Conservation (phyloP, 2,113 vertebrate species). For the Struthio camelus region DNA sequence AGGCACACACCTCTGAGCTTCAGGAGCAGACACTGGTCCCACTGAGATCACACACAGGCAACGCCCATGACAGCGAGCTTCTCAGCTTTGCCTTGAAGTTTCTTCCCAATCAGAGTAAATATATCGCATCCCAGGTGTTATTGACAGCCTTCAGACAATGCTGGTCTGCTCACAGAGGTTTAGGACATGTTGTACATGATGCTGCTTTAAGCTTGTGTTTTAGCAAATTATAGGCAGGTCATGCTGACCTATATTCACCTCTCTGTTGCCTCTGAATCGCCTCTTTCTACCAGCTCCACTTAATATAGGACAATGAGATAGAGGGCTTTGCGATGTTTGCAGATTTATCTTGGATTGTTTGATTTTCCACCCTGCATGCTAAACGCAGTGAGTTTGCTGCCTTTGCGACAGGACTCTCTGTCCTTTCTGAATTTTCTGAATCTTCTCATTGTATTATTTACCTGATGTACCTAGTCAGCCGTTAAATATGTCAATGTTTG, state of each 20-base stretch:
- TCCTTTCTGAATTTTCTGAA: neutral
- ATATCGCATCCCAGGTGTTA: neutral
- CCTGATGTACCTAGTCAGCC: neutral
- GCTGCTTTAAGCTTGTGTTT: neutral
- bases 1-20: accelerated
- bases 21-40: accelerated
- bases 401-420: neutral
- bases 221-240: neutral
- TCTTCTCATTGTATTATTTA: neutral
- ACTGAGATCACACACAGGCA: neutral
- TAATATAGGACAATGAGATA: accelerated
- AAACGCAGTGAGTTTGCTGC: neutral
- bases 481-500: slow-evolving; percentile 29
- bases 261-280: neutral
- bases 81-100: accelerated
- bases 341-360: slow-evolving; percentile 3
- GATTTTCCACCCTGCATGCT: neutral
- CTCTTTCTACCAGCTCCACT: neutral
- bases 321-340: neutral
- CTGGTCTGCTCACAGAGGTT: neutral
- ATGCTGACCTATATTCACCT: neutral
- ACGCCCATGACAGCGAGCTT: neutral
- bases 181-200: accelerated
- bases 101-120: neutral
- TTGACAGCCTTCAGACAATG: neutral